Evolutionary conservation across 1,140 invertebrate genomes (phyloP), one percentile per base, ranked within the genome.

Genomic region (Cyrtorhinus lividipennis): DNA sequence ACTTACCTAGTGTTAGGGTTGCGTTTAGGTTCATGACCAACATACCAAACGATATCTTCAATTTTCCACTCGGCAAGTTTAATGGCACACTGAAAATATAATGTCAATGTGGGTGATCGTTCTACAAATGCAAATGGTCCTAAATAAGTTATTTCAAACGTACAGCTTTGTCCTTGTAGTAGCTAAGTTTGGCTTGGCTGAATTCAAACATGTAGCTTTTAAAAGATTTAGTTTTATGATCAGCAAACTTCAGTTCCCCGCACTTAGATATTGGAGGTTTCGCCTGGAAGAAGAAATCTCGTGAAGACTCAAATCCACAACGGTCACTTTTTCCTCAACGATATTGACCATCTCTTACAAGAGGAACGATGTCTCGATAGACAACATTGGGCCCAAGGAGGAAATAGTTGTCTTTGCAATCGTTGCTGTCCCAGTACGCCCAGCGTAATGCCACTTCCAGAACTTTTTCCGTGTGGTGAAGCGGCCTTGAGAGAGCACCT

Each of bases 371-470:
- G 61, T 79, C 74, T 27, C 74, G 75, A 64, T 79, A 79, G 1
- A 81, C 46, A 2, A 70, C 72, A 65, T 80, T 80, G 20, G 73
- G 72, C 61, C 75, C 83, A 5, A 92, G 72, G n/a, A 90, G 74
- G 13, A 93, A 73, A 68, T 84, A 82, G 69, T 91, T 92, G 67
- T 90, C 80, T 71, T 86, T 88, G 18, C 88, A 77, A 72, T 91
- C 87, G 2, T 79, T 78, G 56, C 87, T 81, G 48, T 88, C 83
- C 90, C 90, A 94, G 65, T 87, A 86, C 0, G 86, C 82, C 90
- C 90, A 95, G 46, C 82, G 78, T 3, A 83, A 74, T 0, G 81
- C 80, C 2, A 80, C 78, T 64, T 82, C 79, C 10, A 91, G 75
- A 12, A 94, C 80, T 62, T 83, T 79, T 68, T 91, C 87, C 26